Percentiles rank a stretch among this genome's conserved stretches.
phyloP scores from a whole-genome alignment of 2,113 vertebrate species.

The Mionectes macconnelli region DNA sequence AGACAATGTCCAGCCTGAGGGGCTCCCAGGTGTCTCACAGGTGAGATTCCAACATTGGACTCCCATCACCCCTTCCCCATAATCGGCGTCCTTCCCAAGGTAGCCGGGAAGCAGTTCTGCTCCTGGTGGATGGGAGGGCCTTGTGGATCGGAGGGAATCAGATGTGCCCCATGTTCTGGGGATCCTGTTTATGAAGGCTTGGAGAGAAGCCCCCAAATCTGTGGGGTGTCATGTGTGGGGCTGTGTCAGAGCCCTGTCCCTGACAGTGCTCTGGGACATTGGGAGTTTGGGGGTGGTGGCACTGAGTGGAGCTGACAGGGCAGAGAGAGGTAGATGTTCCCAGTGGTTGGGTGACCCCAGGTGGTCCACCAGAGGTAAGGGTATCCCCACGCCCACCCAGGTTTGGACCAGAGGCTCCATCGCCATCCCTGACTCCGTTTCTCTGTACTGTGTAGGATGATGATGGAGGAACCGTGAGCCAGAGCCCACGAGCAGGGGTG shows the following conservation, averaged over 20 bases:
- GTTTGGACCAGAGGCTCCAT: background rate
- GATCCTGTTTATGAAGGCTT: background rate
- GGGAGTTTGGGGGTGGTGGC: background rate
- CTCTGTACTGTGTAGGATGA: background rate
- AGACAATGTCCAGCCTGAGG: constrained; percentile 94
- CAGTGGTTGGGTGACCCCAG: accelerated
- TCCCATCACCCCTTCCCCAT: background rate
- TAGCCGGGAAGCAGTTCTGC: accelerated
- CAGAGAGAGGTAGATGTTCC: background rate
- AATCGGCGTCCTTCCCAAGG: background rate
- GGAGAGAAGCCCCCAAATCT: background rate
- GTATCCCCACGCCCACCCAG: accelerated
- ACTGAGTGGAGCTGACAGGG: background rate
- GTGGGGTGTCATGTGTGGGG: accelerated
- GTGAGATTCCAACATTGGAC: constrained; percentile 41
- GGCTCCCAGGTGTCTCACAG: constrained; percentile 94
- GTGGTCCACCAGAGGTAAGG: background rate
- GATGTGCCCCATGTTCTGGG: background rate
- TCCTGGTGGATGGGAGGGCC: background rate
- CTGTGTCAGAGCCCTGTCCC: background rate
- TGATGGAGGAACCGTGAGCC: background rate
- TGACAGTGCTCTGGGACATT: background rate
- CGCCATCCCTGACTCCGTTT: background rate
- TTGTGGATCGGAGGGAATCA: background rate
- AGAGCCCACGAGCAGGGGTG: background rate